phyloP scores from a whole-genome alignment of 2,113 vertebrate genomes.

The Vombatus ursinus region DNA sequence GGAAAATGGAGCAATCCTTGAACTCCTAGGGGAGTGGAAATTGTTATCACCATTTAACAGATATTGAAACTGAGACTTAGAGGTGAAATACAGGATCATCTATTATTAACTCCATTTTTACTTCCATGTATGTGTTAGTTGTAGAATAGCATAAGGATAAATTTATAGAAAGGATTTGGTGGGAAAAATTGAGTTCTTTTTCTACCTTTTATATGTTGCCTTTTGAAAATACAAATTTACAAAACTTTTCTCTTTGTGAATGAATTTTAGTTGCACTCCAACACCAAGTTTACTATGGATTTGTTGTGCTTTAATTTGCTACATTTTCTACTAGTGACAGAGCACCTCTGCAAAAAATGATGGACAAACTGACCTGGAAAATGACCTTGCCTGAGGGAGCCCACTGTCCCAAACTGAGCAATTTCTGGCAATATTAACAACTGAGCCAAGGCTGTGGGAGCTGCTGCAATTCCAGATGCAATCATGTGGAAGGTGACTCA shows the following conservation, averaged over 20 bases:
- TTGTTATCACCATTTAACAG: background rate
- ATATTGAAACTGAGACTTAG: background rate
- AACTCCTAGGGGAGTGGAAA: background rate
- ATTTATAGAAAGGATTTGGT: background rate
- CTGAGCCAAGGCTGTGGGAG: background rate
- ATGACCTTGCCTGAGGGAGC: background rate
- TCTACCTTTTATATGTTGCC: background rate
- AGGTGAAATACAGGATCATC: too few relatives aligned
- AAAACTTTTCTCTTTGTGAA: background rate
- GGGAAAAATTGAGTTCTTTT: background rate
- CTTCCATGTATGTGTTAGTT: background rate
- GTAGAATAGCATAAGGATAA: background rate
- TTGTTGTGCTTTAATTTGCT: background rate
- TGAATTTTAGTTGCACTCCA: background rate
- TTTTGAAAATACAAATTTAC: background rate
- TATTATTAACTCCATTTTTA: too few relatives aligned
- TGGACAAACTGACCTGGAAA: background rate
- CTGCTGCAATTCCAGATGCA: background rate
- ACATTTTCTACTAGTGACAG: background rate
- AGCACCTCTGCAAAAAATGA: background rate
- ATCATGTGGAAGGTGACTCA: background rate
- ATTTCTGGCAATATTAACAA: background rate
- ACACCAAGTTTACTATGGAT: background rate
- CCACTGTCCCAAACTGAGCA: background rate
- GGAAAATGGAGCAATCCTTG: too few relatives aligned